Evolutionary conservation across 2,797 vertebrate species (phyloP).

Genomic region (Coccyzus lansbergi): DNA sequence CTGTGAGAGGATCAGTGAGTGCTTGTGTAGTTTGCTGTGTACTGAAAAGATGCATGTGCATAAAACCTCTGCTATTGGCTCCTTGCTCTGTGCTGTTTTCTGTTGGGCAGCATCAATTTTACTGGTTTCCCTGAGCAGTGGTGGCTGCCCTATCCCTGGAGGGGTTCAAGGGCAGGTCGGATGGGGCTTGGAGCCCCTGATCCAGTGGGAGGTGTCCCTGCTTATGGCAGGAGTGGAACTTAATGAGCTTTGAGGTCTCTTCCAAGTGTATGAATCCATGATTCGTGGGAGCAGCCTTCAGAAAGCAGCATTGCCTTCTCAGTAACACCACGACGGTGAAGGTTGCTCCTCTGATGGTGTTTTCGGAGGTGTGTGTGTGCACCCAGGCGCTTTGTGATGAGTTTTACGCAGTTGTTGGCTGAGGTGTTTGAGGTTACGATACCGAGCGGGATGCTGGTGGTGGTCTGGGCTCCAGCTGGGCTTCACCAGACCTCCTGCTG

Average conservation of each 20-base stretch:
- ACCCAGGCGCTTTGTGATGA: accelerated
- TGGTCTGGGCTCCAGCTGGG: not conserved
- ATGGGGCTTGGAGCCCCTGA: too few relatives aligned
- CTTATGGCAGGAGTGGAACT: too few relatives aligned
- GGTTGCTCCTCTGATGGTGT: not conserved
- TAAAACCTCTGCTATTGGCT: not conserved
- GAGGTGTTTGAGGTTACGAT: not conserved
- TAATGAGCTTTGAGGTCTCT: too few relatives aligned
- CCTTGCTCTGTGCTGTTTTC: too few relatives aligned
- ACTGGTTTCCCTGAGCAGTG: too few relatives aligned
- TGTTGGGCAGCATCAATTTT: not conserved
- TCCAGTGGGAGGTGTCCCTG: too few relatives aligned
- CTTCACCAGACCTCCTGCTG: not conserved
- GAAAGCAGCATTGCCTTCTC: accelerated
- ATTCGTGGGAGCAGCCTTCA: not conserved
- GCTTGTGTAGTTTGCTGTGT: accelerated
- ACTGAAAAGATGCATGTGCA: not conserved
- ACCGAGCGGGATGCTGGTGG: not conserved
- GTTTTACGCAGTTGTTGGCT: not conserved
- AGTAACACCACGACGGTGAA: accelerated
- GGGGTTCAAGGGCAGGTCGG: too few relatives aligned
- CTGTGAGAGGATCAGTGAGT: not conserved
- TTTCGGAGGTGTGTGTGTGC: not conserved
- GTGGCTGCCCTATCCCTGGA: too few relatives aligned
- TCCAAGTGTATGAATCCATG: too few relatives aligned